Base-by-base conservation (phyloP, 2,113 vertebrate genomes). In the Dromiciops gliroides region DNA sequence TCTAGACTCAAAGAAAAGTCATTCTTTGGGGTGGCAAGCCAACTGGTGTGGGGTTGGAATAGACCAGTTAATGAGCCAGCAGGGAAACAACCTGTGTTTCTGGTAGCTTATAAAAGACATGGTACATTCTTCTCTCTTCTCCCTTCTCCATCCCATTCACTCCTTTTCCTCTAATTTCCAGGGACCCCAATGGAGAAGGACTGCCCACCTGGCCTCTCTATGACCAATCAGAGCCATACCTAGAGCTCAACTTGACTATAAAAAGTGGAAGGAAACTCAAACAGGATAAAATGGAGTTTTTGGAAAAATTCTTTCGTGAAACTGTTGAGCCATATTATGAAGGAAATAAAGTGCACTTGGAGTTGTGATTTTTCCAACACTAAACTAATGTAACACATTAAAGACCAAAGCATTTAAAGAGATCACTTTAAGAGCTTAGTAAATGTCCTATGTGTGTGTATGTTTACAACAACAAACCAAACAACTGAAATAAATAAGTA, bases 161-260 rank as follows among this genome's bases (percentile, higher is more conserved):
- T 97, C 22, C 50, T 96, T 51, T 47, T 37, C 31, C 31, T 49
- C 0, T 94, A 94, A 4, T 93, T 96, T 97, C 92, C 95, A 99
- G 98, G 93, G 92, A 98, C 94, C 98, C 98, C 67, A 98, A 98
- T 0, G 95, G 98, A 52, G 96, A 98, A 37, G 98, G 94, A 8
- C 95, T 98, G 96, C 97, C 97, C 52, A 49, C 92, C 2, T 98
- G 98, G 98, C 98, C 98, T 37, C 83, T 11, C 3, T 98, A 98
- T 51, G 96, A 44, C 28, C 49, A 89, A 28, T 51, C 93, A 0
- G 98, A 98, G 91, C 6, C 51, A 47, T 98, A 98, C 53, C 97
- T 99, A 94, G 97, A 95, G 95, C 96, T 98, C 95, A 93, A 60
- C 37, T 48, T 93, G 0, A 14, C 28, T 28, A 97, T 96, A 94